Evolutionary conservation across 1,140 invertebrate species (phyloP).

Genomic region (Dinothrombium tinctorium): DNA sequence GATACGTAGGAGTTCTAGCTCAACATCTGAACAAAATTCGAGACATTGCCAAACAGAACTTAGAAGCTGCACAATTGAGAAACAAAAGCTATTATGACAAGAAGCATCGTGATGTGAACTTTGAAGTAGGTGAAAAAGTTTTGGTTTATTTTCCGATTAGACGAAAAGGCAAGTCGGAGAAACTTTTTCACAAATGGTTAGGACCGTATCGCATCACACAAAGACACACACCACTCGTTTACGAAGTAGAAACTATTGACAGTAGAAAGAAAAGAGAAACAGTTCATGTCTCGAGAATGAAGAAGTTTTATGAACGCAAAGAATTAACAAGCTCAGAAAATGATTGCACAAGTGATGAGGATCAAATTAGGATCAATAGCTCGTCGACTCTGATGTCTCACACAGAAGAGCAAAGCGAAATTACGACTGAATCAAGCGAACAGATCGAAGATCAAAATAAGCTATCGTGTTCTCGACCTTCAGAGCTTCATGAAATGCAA

Average conservation of each 20-base stretch:
- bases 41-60: background rate
- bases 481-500: too few species aligned
- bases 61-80: background rate
- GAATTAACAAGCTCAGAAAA: too few species aligned
- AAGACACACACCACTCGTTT: background rate
- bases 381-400: too few species aligned
- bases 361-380: too few species aligned
- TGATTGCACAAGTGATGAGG: too few species aligned
- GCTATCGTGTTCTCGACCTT: too few species aligned
- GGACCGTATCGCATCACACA: background rate
- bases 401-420: too few species aligned
- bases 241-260: background rate
- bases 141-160: background rate
- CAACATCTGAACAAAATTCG: background rate
- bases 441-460: too few species aligned
- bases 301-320: too few species aligned
- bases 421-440: too few species aligned
- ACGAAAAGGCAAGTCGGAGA: background rate
- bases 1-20: background rate
- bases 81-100: background rate
- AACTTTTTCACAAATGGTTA: background rate
- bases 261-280: background rate
- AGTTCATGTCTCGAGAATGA: too few species aligned
- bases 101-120: background rate
- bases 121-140: background rate